Conservation (phyloP, 2,888 invertebrate species). For the Cotesia congregata region DNA sequence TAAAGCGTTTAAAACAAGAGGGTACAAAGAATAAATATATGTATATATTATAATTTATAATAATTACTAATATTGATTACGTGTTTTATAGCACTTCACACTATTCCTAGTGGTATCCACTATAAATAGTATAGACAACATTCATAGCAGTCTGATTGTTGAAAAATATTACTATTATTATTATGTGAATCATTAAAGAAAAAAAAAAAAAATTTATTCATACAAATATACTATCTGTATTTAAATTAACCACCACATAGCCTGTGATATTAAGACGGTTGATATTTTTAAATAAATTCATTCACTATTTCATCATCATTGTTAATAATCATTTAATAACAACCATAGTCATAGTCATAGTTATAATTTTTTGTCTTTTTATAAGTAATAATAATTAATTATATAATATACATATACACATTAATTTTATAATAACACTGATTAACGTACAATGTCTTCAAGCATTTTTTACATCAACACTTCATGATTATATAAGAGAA, state of each 20-base stretch:
- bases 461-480: not conserved
- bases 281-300: constrained; percentile 25
- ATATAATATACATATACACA: not conserved
- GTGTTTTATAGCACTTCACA: not conserved
- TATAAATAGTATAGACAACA: not conserved
- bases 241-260: constrained; percentile 22
- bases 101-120: constrained; percentile 6
- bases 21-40: not conserved
- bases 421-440: not conserved
- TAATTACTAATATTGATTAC: not conserved
- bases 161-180: not conserved
- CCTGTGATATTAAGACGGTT: constrained; percentile 35
- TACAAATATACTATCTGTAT: constrained; percentile 1
- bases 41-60: not conserved
- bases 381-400: constrained; percentile 22
- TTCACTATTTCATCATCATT: constrained; percentile 11
- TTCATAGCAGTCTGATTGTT: constrained; percentile 8
- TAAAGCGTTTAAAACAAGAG: not conserved
- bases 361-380: constrained; percentile 7
- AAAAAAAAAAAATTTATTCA: constrained; percentile 28
- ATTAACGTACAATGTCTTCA: not conserved
- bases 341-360: not conserved
- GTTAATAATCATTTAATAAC: not conserved
- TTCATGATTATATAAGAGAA: not conserved
- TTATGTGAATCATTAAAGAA: constrained; percentile 2